Conservation (phyloP, 2,797 vertebrate genomes). For the Chloroceryle amazona region DNA sequence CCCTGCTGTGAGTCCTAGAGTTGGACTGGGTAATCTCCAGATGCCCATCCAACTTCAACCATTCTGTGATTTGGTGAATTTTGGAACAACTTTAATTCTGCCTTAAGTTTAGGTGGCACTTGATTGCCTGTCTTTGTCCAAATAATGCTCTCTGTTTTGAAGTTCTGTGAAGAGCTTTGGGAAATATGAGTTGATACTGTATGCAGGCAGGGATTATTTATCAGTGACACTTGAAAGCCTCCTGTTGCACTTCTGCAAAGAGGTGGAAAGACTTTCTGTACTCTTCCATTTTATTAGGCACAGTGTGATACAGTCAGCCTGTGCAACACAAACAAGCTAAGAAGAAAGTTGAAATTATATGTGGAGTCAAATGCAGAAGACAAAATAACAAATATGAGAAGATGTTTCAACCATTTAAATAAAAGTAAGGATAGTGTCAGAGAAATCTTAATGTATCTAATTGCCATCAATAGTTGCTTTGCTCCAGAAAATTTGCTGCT, state of each 20-base stretch:
- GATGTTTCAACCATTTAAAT: background rate
- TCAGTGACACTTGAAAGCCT: background rate
- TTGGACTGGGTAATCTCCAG: background rate
- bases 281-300: background rate
- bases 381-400: background rate
- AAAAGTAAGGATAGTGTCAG: background rate
- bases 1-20: background rate
- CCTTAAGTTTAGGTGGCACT: background rate
- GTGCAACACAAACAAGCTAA: background rate
- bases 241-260: background rate
- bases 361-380: background rate
- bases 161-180: background rate
- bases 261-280: background rate
- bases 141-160: background rate
- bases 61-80: background rate
- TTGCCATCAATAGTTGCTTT: background rate
- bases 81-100: background rate
- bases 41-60: background rate
- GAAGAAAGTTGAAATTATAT: background rate
- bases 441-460: background rate
- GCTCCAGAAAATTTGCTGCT: background rate
- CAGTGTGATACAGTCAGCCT: background rate
- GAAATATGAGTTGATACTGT: background rate
- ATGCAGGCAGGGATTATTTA: background rate
- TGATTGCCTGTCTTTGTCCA: background rate